phyloP scores from a whole-genome alignment of 2,888 invertebrate species.

The Ichneumoninae sp. region DNA sequence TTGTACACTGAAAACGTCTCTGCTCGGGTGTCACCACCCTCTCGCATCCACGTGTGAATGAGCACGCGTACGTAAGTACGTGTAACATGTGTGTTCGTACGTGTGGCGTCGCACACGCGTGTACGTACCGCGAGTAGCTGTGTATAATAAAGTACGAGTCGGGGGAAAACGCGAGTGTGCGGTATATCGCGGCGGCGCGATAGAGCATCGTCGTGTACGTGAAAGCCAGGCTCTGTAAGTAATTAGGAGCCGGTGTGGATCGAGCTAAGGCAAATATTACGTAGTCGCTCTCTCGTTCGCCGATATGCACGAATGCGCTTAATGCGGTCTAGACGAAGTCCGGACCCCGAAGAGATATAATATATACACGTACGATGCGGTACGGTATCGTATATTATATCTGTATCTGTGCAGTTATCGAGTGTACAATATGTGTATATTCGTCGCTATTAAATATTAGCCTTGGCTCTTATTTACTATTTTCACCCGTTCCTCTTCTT shows the following conservation, averaged over 20 bases:
- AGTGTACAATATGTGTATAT: conserved; percentile 36
- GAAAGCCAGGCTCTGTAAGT: conserved; percentile 76
- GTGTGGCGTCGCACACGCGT: conserved; percentile 48
- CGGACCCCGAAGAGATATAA: conserved; percentile 60
- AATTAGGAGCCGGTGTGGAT: conserved; percentile 80
- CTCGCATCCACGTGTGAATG: conserved; percentile 23
- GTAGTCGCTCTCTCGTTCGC: conserved; percentile 66
- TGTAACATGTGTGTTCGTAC: conserved; percentile 38
- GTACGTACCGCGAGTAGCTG: conserved; percentile 28
- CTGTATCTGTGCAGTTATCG: conserved; percentile 51
- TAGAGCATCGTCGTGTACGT: conserved; percentile 67
- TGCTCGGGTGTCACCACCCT: conserved; percentile 16
- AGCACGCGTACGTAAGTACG: conserved; percentile 12
- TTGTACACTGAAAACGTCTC: conserved; percentile 58
- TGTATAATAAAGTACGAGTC: conserved; percentile 58
- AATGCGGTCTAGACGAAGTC: conserved; percentile 69
- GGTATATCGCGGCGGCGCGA: conserved; percentile 53
- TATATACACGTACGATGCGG: conserved; percentile 24
- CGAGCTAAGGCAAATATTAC: conserved; percentile 81
- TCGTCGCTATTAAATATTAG: conserved; percentile 59
- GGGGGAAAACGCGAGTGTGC: conserved; percentile 47
- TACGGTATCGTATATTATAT: conserved; percentile 32
- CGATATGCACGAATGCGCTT: conserved; percentile 70
- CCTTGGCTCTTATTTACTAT: conserved; percentile 55
- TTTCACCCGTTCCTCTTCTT: conserved; percentile 39